phyloP scores from a whole-genome alignment of 2,113 vertebrate species.

The Paradisaea rubra region DNA sequence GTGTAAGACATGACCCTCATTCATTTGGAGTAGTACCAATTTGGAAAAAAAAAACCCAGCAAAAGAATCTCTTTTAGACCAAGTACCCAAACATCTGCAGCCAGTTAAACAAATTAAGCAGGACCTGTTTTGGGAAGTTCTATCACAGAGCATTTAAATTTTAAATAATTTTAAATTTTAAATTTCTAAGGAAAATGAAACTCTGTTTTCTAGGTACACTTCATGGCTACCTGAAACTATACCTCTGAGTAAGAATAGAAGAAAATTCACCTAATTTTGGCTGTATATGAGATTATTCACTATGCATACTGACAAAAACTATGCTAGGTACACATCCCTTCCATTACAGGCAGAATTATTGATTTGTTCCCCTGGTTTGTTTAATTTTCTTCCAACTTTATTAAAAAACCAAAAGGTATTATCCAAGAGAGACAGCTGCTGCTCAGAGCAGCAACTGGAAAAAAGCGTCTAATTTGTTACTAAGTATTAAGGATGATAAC shows the following conservation, averaged over 20 bases:
- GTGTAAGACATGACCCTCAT: background rate
- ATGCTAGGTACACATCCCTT: background rate
- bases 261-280: background rate
- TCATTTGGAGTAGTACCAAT: background rate
- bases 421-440: background rate
- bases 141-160: background rate
- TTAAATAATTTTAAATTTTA: background rate
- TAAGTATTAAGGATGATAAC: background rate
- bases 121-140: background rate
- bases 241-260: background rate
- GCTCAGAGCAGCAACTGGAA: background rate
- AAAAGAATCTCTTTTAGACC: background rate
- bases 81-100: background rate
- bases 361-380: background rate
- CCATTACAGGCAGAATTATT: background rate
- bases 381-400: background rate
- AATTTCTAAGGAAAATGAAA: background rate
- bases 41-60: background rate
- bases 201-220: background rate
- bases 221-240: background rate
- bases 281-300: background rate
- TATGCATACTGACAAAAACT: background rate
- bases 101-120: background rate
- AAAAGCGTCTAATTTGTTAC: background rate
- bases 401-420: background rate